Evolutionary conservation across 2,888 invertebrate genomes (phyloP), one percentile per base, ranked within the genome.

Genomic region (Bombylius major): DNA sequence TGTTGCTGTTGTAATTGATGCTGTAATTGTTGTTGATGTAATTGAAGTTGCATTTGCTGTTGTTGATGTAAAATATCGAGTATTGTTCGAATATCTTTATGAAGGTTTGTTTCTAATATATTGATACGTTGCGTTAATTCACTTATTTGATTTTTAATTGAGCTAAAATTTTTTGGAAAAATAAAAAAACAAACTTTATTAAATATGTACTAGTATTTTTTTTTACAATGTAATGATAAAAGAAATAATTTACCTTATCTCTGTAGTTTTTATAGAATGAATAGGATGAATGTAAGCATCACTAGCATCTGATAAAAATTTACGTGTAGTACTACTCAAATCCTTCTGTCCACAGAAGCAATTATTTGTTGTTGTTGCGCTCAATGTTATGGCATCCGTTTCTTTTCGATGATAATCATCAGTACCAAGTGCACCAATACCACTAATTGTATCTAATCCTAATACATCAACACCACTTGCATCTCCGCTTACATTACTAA

Each of bases 41-140:
- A 52, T 60, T 63, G 62, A 33, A 64, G 47, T 60, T 64, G 65
- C 61, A 65, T 63, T 54, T 66, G 65, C 56, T 66, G 66, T 48
- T 65, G 66, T 52, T 66, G 65, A 62, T 67, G 65, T 57, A 67
- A 59, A 23, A 66, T 63, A 61, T 67, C 65, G 57, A 67, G 62
- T 54, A 67, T 67, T 53, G 64, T 65, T 58, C 63, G 62, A 61
- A 67, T 65, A 60, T 67, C 67, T 58, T 64, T 66, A 60, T 64
- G 64, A 52, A 67, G 60, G 62, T 62, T 65, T 56, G 60, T 65
- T 61, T 67, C 67, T 59, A 67, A 59, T 57, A 61, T 62, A 58
- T 66, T 65, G 56, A 67, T 61, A 61, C 67, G 65, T 60, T 64
- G 60, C 52, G 63, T 58, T 62, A 67, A 59, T 60, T 65, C 65